Conservation (phyloP, 2,113 vertebrate genomes). For the Etheostoma cragini region DNA sequence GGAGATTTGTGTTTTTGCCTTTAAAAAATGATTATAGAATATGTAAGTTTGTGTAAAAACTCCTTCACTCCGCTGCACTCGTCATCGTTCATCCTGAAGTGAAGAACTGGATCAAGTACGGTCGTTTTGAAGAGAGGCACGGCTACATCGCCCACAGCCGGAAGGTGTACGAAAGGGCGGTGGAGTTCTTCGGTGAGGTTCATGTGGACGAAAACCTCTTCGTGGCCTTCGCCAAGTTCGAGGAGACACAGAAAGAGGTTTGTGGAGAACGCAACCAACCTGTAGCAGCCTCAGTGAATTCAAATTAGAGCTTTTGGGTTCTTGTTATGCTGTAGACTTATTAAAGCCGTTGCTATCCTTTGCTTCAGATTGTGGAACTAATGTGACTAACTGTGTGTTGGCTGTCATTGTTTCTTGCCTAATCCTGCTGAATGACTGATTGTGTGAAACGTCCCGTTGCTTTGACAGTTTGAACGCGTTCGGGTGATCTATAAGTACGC, state of each 20-base stretch:
- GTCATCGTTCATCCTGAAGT: conserved; percentile 95
- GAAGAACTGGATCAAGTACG: conserved; percentile 99
- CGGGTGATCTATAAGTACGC: conserved; percentile 98
- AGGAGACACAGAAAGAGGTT: conserved; percentile 97
- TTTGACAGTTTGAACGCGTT: conserved; percentile 93
- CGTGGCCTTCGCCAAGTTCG: conserved; percentile 96
- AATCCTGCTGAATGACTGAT: background rate
- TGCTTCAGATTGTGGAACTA: background rate
- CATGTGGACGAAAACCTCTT: conserved; percentile 93
- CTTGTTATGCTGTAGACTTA: background rate
- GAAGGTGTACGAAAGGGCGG: conserved; percentile 93
- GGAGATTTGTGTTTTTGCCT: background rate
- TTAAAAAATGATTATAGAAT: background rate
- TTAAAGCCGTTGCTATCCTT: background rate
- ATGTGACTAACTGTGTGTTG: background rate
- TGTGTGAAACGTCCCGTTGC: background rate
- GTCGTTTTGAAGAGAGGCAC: conserved; percentile 96
- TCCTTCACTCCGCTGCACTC: conserved; percentile 88
- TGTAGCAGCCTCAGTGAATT: no score
- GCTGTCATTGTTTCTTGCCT: background rate
- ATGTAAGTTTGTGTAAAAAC: background rate
- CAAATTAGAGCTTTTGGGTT: background rate
- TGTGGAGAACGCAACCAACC: background rate
- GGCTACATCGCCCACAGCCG: conserved; percentile 92
- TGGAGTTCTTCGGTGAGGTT: conserved; percentile 97